phyloP scores from a whole-genome alignment of 2,797 vertebrate species.

The Labroides dimidiatus region DNA sequence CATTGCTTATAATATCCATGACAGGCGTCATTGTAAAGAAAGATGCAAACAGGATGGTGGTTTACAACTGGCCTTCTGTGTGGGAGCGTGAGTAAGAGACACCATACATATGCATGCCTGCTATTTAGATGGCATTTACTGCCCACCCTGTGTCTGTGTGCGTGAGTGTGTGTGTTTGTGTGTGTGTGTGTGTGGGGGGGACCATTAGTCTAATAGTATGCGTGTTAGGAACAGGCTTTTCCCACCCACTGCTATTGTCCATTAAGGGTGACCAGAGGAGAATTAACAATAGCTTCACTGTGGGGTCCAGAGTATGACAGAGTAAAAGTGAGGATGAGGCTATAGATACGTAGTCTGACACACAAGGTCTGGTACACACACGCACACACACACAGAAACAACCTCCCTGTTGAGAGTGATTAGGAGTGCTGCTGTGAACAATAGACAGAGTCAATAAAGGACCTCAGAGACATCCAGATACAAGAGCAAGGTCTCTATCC shows the following conservation, averaged over 20 bases:
- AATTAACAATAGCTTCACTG: conserved; percentile 75
- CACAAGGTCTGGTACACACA: conserved; percentile 37
- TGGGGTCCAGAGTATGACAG: conserved; percentile 66
- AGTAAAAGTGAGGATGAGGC: conserved; percentile 67
- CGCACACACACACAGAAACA: conserved; percentile 49
- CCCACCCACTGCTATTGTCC: conserved; percentile 79
- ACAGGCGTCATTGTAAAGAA: conserved; percentile 74
- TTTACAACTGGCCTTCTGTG: conserved; percentile 73
- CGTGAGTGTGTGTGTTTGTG: conserved; percentile 22
- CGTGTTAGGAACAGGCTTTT: conserved; percentile 70
- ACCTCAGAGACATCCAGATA: conserved; percentile 76
- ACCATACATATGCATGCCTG: conserved; percentile 80
- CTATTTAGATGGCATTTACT: conserved; percentile 73
- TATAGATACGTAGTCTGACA: conserved; percentile 59
- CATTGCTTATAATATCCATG: conserved; percentile 75
- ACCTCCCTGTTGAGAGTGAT: conserved; percentile 80
- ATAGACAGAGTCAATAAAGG: conserved; percentile 83
- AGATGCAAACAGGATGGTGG: conserved; percentile 80
- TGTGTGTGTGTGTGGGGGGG: conserved; percentile 21
- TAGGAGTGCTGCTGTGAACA: conserved; percentile 81
- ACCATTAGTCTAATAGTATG: conserved; percentile 72
- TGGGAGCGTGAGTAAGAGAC: conserved; percentile 55
- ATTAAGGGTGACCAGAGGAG: conserved; percentile 74
- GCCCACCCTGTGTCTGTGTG: conserved; percentile 29
- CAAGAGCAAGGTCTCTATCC: conserved; percentile 72